Evolutionary conservation across 2,888 invertebrate genomes (phyloP), one percentile per base, ranked within the genome.

Genomic region (Andrena trimmerana): DNA sequence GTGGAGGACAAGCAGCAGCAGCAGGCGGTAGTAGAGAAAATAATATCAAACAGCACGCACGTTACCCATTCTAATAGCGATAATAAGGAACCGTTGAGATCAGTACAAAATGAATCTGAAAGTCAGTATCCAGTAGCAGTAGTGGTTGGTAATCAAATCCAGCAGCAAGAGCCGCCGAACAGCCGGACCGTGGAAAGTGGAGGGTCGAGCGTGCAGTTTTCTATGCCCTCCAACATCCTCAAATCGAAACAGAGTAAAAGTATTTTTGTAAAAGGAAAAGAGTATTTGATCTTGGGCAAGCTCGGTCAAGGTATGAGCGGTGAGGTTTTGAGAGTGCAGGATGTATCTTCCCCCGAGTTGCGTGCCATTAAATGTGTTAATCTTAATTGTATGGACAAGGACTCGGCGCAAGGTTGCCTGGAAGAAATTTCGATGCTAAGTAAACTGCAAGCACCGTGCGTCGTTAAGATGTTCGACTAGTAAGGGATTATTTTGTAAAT

Each of bases 271-370:
- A 98, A 98, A 85, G 95, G 96, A 31, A 96, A 95, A 68, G 95
- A 96, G 33, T 99, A 98, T 94, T 94, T 96, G 83, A 95, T 97
- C 69, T 94, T 97, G 16, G 97, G 96, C 84, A 95, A 96, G 89
- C 94, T 99, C 65, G 99, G 99, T 0, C 96, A 95, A 88, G 99
- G 99, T n/a, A 99, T 98, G 57, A 98, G 98, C 74, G 98, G 98
- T 91, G 96, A 97, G 93, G 99, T 99, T 3, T 97, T 95, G 73
- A 95, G 96, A 93, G 96, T 94, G 63, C 94, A 97, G 95, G 97
- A 97, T 60, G 94, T 96, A 82, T 96, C 96, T 90, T 94, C 95
- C 13, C 95, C 95, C 60, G 95, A 94, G 60, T 95, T 96, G 81
- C 95, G 96, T 87, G 98, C 98, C 0, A 95, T 98, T 62, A 98